Evolutionary conservation across 2,113 vertebrate genomes (phyloP).

Genomic region (rat (Rattus norvegicus)): GRCr8 NC_086022.1:80148001-80148500

Average conservation of each 20-base stretch:
- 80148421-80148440: background rate
- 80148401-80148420: slow-evolving; percentile 10
- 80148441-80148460: too few species aligned
- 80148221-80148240: slow-evolving; percentile 69
- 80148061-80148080: slow-evolving; percentile 71
- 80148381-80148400: slow-evolving; percentile 12
- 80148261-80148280: slow-evolving; percentile 70
- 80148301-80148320: slow-evolving; percentile 51
- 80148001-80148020: slow-evolving; percentile 72
- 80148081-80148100: slow-evolving; percentile 60
- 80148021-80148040: slow-evolving; percentile 72
- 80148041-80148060: slow-evolving; percentile 68
- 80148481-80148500: slow-evolving; percentile 14
- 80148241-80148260: slow-evolving; percentile 70
- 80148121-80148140: slow-evolving; percentile 74
- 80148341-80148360: slow-evolving; percentile 47
- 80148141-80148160: slow-evolving; percentile 76
- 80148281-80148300: slow-evolving; percentile 62
- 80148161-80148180: slow-evolving; percentile 67
- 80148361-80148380: slow-evolving; percentile 8
- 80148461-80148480: too few species aligned
- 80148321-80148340: slow-evolving; percentile 42
- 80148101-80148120: slow-evolving; percentile 72
- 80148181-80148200: slow-evolving; percentile 69
- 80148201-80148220: slow-evolving; percentile 74